Base-by-base conservation (phyloP, 2,888 invertebrate species). In the Melanchra persicariae region DNA sequence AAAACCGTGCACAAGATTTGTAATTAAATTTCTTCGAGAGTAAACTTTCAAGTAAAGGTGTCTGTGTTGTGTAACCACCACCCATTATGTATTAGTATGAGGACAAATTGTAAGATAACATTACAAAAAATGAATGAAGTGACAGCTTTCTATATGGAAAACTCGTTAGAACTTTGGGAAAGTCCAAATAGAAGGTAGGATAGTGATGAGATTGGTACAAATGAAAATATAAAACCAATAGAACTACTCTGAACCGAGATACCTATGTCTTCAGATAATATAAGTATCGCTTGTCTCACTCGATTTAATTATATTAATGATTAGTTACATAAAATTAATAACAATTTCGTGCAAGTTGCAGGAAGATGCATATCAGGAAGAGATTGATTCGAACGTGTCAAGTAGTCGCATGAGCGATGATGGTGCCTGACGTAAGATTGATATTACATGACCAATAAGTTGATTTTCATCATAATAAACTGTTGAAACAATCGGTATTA, bases 361-460 rank as follows among this genome's bases (percentile, higher is more conserved):
- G 82, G 63, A 80, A 73, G 61, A 65, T 73, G 71, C 19, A 40
- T 34, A 69, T 40, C 74, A 79, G 78, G 84, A 85, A 85, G 78
- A 74, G 67, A 73, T 77, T 70, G 79, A 86, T 85, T 67, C 57
- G 67, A 51, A 73, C 59, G 60, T 71, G 71, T 72, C 77, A 81
- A 75, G 66, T 74, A 61, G 55, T 69, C 61, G 51, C 58, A 65
- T 78, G 79, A 83, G 70, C 60, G 74, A 84, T 81, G 68, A 75
- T 74, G 57, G 77, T 70, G 47, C 9, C 43, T 75, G 80, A 82
- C 74, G 84, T 86, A 78, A 85, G 45, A 59, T 74, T 85, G 45
- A 59, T 75, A 64, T 83, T 82, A 77, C 66, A 77, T 83, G 70
- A 72, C n/a, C 72, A 67, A 60, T 77, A 70, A 51, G 45, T 59